These are phyloP conservation scores for Xestia sexstrigata DNA, from an alignment of 2,888 invertebrate genomes.

Conservation along the genomic window DNA sequence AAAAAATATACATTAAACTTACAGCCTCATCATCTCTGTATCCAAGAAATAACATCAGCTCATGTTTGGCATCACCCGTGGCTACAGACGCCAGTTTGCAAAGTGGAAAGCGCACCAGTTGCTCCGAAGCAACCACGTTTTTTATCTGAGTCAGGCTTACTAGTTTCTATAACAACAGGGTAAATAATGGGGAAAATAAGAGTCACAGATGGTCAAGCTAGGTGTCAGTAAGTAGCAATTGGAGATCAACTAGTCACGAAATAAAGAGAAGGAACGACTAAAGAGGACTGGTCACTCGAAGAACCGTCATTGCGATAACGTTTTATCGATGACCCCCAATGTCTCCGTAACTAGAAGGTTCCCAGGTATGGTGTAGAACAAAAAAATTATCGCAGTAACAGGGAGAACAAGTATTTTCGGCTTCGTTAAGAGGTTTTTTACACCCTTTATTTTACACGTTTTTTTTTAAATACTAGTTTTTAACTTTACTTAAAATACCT, in stretches of 20 bases:
- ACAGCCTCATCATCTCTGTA: conserved; percentile 65
- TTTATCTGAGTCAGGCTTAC: conserved; percentile 63
- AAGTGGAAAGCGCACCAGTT: conserved; percentile 72
- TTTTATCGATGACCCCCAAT: too few species aligned
- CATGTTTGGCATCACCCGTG: conserved; percentile 67
- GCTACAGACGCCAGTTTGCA: conserved; percentile 77
- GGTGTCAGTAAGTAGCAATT: background rate
- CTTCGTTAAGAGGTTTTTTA: background rate
- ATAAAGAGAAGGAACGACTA: background rate
- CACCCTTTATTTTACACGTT: too few species aligned
- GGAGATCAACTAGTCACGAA: background rate
- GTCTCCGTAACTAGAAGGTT: too few species aligned
- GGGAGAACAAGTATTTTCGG: too few species aligned
- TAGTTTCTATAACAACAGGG: conserved; percentile 71
- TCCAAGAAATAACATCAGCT: conserved; percentile 73
- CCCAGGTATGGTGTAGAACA: too few species aligned
- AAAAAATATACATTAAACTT: background rate
- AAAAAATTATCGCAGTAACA: too few species aligned
- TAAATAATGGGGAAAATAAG: too few species aligned
- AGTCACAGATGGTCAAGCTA: background rate
- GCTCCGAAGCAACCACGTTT: conserved; percentile 72
- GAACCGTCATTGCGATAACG: too few species aligned
- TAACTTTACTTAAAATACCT: background rate
- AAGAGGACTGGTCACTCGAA: background rate
- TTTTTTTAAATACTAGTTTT: background rate